phyloP scores from a whole-genome alignment of 1,140 invertebrate genomes.

The Cryptotermes secundus region DNA sequence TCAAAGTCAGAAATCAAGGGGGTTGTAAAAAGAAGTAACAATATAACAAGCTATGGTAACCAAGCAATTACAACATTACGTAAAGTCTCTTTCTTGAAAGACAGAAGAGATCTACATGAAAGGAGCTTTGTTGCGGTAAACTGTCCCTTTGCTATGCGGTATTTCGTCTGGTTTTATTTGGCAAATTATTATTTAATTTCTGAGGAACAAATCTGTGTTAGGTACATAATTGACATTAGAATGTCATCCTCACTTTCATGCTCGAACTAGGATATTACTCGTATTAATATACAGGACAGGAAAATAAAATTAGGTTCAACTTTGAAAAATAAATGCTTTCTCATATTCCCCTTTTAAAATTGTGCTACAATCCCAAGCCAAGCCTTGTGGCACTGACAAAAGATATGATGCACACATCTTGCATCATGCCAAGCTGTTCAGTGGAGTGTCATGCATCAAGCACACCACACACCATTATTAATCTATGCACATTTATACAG shows the following conservation, averaged over 20 bases:
- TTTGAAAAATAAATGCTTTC: conserved; percentile 20
- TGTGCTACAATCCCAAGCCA: not conserved
- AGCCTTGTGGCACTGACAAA: not conserved
- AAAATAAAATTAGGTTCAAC: conserved; percentile 17
- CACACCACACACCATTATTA: not conserved
- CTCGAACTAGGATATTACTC: not conserved
- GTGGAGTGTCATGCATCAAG: not conserved
- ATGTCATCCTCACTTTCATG: not conserved
- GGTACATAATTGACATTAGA: conserved; percentile 15
- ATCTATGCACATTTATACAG: not conserved
- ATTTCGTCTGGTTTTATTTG: not conserved
- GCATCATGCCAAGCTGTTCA: not conserved
- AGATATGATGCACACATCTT: not conserved
- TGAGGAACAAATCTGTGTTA: not conserved
- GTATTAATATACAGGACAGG: not conserved
- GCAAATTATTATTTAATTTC: not conserved
- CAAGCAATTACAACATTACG: conserved; percentile 26
- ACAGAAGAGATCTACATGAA: not conserved
- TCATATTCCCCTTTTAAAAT: conserved; percentile 3
- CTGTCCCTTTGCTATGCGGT: not conserved
- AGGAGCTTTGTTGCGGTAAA: not conserved
- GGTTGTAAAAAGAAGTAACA: not conserved
- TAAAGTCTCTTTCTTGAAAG: not conserved
- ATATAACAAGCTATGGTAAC: conserved; percentile 26
- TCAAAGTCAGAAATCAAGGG: not conserved